Evolutionary conservation across 2,113 vertebrate species (phyloP).

Genomic region (Cottus gobio): DNA sequence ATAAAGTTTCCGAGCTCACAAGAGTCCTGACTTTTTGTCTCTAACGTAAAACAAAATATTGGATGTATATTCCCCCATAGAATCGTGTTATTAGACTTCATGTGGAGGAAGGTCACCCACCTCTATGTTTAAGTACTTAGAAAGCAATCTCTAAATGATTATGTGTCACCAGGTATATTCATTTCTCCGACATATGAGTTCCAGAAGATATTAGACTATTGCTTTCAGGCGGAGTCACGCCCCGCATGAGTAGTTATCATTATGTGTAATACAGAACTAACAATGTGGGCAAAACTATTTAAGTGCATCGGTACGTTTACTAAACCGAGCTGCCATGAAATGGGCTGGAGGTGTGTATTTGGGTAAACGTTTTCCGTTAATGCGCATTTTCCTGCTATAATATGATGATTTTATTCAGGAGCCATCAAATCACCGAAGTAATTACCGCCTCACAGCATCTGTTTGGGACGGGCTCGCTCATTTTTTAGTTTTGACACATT

Average conservation of each 20-base stretch:
- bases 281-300: not conserved
- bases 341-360: not conserved
- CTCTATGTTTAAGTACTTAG: not conserved
- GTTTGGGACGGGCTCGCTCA: not conserved
- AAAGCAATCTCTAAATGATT: not conserved
- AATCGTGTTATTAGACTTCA: not conserved
- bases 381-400: not conserved
- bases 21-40: not conserved
- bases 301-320: not conserved
- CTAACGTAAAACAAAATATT: not conserved
- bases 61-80: conserved; percentile 1
- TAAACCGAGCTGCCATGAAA: not conserved
- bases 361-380: not conserved
- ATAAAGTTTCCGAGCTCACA: not conserved
- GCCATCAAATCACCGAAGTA: conserved; percentile 9
- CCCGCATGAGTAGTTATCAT: not conserved
- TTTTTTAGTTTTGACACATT: conserved; percentile 12
- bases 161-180: conserved; percentile 1
- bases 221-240: not conserved
- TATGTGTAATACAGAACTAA: not conserved
- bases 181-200: not conserved
- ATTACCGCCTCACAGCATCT: conserved; percentile 34
- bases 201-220: not conserved
- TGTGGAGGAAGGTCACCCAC: not conserved
- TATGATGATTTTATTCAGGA: not conserved